Percentiles rank a stretch among this genome's conserved stretches.
These are phyloP conservation scores for Bettongia penicillata DNA, from an alignment of 2,113 vertebrate genomes.

Conservation along the genomic window DNA sequence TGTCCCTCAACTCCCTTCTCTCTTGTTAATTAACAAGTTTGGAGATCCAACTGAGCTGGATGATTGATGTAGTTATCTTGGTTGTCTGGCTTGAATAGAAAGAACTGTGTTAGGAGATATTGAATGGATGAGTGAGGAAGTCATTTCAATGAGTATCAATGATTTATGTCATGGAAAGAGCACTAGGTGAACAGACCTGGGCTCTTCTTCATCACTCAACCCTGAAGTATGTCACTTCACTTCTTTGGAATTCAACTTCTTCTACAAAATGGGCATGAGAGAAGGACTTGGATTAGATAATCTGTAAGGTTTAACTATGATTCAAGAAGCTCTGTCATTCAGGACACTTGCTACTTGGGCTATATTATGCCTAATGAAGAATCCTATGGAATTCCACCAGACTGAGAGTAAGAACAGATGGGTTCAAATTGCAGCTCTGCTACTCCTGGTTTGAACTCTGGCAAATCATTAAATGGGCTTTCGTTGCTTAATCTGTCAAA, in stretches of 20 bases:
- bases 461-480: background rate
- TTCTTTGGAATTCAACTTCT: background rate
- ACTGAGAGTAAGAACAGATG: background rate
- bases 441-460: background rate
- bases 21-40: background rate
- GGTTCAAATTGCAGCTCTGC: background rate
- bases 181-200: background rate
- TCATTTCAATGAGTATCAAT: background rate
- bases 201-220: background rate
- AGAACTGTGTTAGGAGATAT: background rate
- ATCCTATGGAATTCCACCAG: background rate
- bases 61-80: background rate
- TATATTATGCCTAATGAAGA: background rate
- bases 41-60: background rate
- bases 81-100: background rate
- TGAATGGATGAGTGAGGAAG: background rate
- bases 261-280: background rate
- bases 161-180: background rate
- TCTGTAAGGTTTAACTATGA: background rate
- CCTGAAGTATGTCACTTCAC: background rate
- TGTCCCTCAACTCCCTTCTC: background rate
- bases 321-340: background rate
- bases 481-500: background rate
- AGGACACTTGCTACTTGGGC: background rate
- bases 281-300: background rate